Percentiles rank a stretch among this genome's conserved stretches.
phyloP scores from a whole-genome alignment of 1,140 invertebrate species.

The Cherax destructor region DNA sequence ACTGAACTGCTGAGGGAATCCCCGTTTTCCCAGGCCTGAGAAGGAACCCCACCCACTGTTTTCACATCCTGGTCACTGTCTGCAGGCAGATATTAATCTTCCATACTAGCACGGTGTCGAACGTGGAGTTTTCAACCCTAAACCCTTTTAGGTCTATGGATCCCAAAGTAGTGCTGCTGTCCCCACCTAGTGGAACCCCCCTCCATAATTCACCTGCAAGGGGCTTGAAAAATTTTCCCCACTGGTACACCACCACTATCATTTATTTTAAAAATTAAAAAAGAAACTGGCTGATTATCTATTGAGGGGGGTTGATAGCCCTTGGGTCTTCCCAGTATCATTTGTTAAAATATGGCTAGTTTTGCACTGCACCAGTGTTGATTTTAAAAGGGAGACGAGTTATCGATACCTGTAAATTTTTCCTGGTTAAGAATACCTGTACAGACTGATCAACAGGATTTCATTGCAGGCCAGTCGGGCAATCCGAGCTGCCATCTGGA shows the following conservation, averaged over 20 bases:
- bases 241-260: constrained; percentile 28
- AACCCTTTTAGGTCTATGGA: background rate
- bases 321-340: constrained; percentile 55
- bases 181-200: constrained; percentile 17
- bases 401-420: background rate
- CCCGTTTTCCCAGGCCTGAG: constrained; percentile 5
- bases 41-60: constrained; percentile 8
- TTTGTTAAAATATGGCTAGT: background rate
- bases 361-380: constrained; percentile 24
- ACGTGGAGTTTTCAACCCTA: constrained; percentile 25
- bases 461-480: constrained; percentile 50
- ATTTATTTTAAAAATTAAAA: constrained; percentile 19
- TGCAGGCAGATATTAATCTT: background rate
- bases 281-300: background rate
- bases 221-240: constrained; percentile 45
- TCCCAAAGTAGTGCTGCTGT: constrained; percentile 4
- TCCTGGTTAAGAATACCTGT: constrained; percentile 6
- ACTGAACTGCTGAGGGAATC: constrained; percentile 11
- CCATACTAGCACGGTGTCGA: constrained; percentile 26
- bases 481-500: constrained; percentile 57
- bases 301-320: background rate
- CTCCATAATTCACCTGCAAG: constrained; percentile 52
- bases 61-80: constrained; percentile 62
- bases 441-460: constrained; percentile 1
- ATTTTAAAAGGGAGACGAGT: background rate